These are phyloP conservation scores for Lepidostoma basale DNA, from an alignment of 1,140 invertebrate genomes.

Conservation along the genomic window DNA sequence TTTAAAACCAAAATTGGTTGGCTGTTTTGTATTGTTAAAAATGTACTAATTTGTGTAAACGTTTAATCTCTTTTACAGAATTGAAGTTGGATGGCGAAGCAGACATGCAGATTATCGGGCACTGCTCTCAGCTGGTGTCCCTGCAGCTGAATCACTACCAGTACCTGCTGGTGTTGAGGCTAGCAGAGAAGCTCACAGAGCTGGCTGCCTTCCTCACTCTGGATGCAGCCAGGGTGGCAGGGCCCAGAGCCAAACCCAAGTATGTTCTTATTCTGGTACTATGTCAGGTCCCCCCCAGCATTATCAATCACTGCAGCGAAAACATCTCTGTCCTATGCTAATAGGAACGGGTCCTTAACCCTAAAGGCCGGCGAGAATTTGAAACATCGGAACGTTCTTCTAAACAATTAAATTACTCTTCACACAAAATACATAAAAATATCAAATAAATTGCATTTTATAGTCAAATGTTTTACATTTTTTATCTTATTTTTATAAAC, in stretches of 20 bases:
- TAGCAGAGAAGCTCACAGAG: conserved; percentile 82
- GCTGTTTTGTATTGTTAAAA: not conserved
- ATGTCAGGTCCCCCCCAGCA: too few species aligned
- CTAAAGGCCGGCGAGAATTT: too few species aligned
- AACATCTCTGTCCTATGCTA: too few species aligned
- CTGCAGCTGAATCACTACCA: conserved; percentile 93
- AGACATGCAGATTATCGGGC: conserved; percentile 72
- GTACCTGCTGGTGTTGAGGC: conserved; percentile 83
- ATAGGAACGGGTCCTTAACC: too few species aligned
- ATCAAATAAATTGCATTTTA: too few species aligned
- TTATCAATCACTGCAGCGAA: too few species aligned
- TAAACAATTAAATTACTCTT: too few species aligned
- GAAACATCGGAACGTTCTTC: too few species aligned
- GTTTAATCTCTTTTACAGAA: conserved; percentile 23
- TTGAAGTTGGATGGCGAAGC: conserved; percentile 49
- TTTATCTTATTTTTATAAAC: too few species aligned
- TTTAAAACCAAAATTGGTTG: too few species aligned
- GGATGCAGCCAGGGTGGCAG: conserved; percentile 73
- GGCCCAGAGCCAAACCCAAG: conserved; percentile 37
- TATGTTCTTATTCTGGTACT: conserved; percentile 10
- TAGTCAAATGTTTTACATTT: too few species aligned
- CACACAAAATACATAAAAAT: too few species aligned
- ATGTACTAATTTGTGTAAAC: not conserved
- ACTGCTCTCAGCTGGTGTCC: conserved; percentile 79
- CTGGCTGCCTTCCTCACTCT: conserved; percentile 79